Evolutionary conservation across 30 jellyfish, hydroid and myxozoan genomes (phyloP), one percentile per base, ranked within the genome.

Genomic region (Aurelia aurita): DNA sequence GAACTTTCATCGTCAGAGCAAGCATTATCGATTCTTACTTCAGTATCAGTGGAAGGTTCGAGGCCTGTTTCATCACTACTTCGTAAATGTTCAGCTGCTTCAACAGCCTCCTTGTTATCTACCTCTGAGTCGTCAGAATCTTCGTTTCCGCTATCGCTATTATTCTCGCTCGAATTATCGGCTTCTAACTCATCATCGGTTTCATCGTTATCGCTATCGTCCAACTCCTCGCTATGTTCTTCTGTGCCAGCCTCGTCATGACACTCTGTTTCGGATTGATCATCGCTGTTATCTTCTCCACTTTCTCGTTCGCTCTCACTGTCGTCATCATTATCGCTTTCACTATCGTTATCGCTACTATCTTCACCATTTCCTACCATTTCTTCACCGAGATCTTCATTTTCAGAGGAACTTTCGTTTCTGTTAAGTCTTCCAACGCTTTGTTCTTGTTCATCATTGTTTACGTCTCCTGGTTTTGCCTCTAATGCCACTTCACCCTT

Each of bases 201-300:
- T 13, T 49, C 78, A 27, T 58, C 75, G 47, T 69, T 57, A 54
- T 49, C 46, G 21, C 44, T n/a, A 25, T 69, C 69, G 23, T 70
- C 59, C 22, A 13, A 63, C 14, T 69, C 58, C 16, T 82, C 82
- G 18, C 23, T 51, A 51, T 29, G 59, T 21, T 55, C 46, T 3
- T 55, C 61, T 16, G 28, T 64, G 14, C 39, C 71, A 69, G 54
- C 86, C 11, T 53, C 79, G 26, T 68, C 71, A 47, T 82, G 61
- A 31, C n/a, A 27, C 12, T 82, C 79, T 0, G 15, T 69, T 25
- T 25, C 79, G 55, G 29, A 72, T 2, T 2, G 45, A 57, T 49
- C 67, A 19, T 82, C 70, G 26, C 46, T 49, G 39, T 49, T 78
- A 69, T 82, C 67, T n/a, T 47, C 78, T 21, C 49, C 69, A 26